Conservation (phyloP, 2,113 vertebrate species). For the Oenanthe melanoleuca region DNA sequence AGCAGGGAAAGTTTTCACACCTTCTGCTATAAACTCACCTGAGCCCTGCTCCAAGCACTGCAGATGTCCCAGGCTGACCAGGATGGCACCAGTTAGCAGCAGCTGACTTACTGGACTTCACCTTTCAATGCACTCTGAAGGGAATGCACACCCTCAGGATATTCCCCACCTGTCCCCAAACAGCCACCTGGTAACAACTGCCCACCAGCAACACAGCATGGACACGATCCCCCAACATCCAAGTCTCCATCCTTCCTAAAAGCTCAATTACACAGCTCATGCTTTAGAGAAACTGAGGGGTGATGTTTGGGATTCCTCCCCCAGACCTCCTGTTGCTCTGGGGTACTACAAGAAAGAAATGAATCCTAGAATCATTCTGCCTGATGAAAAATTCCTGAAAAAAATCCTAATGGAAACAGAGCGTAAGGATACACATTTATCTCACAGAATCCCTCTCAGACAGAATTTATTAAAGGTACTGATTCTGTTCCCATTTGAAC, state of each 20-base stretch:
- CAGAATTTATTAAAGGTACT: neutral
- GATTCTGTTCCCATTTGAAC: slow-evolving; percentile 17
- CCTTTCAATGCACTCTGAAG: neutral
- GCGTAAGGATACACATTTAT: neutral
- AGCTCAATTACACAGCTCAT: neutral
- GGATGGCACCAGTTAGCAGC: neutral
- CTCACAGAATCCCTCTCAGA: neutral
- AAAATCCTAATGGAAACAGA: neutral
- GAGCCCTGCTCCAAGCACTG: neutral
- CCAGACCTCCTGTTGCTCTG: neutral
- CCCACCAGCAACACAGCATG: neutral
- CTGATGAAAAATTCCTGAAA: neutral
- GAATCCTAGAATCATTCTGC: neutral
- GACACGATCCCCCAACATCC: neutral
- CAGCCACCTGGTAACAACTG: neutral
- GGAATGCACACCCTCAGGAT: neutral
- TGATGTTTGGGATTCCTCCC: neutral
- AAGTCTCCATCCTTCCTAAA: neutral
- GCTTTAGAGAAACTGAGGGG: neutral
- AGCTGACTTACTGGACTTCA: neutral
- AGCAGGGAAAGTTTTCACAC: neutral
- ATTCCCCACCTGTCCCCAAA: neutral
- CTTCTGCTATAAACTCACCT: neutral
- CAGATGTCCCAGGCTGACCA: neutral
- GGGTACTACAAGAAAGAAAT: neutral